phyloP scores from a whole-genome alignment of 2,797 vertebrate genomes.

The Nasua narica region DNA sequence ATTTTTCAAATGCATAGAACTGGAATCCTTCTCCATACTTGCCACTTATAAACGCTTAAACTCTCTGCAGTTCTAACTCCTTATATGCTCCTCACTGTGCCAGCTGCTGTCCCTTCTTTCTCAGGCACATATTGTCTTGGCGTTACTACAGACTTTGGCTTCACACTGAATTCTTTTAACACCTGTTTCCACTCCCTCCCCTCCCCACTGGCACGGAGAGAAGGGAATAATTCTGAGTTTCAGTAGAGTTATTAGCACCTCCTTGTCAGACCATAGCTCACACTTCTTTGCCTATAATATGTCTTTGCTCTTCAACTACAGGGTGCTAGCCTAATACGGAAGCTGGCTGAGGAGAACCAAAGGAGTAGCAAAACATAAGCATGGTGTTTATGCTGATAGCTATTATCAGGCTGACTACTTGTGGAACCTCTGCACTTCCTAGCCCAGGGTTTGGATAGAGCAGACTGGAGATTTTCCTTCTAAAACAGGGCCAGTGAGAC shows the following conservation, averaged over 20 bases:
- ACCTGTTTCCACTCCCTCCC: conserved; percentile 58
- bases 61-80: neutral
- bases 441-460: neutral
- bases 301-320: conserved; percentile 11
- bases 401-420: neutral
- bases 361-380: neutral
- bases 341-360: conserved; percentile 20
- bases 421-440: neutral
- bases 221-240: conserved; percentile 41
- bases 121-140: conserved; percentile 60
- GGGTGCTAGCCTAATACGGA: conserved; percentile 46
- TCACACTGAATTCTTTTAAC: conserved; percentile 76
- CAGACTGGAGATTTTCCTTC: neutral
- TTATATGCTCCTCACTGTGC: neutral
- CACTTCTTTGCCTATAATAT: conserved; percentile 43
- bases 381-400: neutral
- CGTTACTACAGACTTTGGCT: conserved; percentile 54
- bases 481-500: neutral
- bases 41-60: neutral
- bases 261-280: conserved; percentile 60
- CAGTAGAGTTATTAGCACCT: conserved; percentile 63
- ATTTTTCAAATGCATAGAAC: neutral
- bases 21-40: neutral
- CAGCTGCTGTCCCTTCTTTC: conserved; percentile 42
- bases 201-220: conserved; percentile 15